phyloP scores from a whole-genome alignment of 2,797 vertebrate genomes.

The Serranus cabrilla region DNA sequence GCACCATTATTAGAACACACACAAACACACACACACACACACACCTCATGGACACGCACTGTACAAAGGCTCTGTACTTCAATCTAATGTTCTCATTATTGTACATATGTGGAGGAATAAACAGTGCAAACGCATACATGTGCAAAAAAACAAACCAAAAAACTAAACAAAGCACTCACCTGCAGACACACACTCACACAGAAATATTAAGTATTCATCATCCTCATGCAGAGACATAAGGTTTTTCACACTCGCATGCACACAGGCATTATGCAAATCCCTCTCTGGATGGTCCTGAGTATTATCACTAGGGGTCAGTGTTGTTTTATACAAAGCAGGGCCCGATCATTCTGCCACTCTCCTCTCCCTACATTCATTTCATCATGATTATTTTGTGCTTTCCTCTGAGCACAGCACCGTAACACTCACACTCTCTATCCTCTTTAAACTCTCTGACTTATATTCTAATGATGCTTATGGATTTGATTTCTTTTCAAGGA shows the following conservation, averaged over 20 bases:
- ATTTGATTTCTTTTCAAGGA: constrained; percentile 19
- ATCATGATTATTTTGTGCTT: constrained; percentile 38
- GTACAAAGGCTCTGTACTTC: constrained; percentile 32
- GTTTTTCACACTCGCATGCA: constrained; percentile 12
- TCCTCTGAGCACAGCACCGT: constrained; percentile 40
- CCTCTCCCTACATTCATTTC: constrained; percentile 21
- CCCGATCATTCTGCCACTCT: constrained; percentile 15
- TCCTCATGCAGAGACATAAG: constrained; percentile 20
- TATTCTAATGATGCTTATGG: constrained; percentile 19
- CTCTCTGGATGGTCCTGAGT: constrained; percentile 5
- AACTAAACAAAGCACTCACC: neutral
- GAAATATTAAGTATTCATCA: neutral
- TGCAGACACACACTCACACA: neutral
- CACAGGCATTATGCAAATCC: constrained; percentile 35
- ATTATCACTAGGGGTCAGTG: constrained; percentile 83
- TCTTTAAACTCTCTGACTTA: constrained; percentile 38
- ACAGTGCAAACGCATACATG: constrained; percentile 10
- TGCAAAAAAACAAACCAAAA: neutral
- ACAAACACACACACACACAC: constrained; percentile 37
- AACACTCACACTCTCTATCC: constrained; percentile 20
- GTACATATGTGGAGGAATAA: constrained; percentile 12
- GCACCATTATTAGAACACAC: constrained; percentile 75
- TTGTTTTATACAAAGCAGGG: constrained; percentile 70
- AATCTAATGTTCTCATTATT: constrained; percentile 22
- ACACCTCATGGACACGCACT: constrained; percentile 32